Evolutionary conservation across 2,888 invertebrate genomes (phyloP).

Genomic region (Colletes collaris): DNA sequence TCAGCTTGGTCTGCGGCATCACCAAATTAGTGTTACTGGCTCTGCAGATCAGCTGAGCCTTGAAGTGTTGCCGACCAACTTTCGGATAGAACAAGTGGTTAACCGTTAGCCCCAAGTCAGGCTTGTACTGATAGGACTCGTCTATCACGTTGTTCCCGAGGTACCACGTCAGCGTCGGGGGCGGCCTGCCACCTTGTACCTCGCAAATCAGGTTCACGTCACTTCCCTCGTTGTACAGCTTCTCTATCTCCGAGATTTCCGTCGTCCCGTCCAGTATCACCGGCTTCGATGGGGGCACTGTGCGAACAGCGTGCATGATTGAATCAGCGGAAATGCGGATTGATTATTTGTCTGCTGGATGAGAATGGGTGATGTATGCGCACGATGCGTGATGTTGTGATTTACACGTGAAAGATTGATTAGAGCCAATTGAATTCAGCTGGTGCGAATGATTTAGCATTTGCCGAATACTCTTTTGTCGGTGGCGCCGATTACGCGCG

Average conservation of each 20-base stretch:
- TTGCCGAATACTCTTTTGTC: conserved; percentile 46
- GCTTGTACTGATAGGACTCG: conserved; percentile 89
- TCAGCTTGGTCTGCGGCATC: conserved; percentile 90
- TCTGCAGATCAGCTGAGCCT: conserved; percentile 93
- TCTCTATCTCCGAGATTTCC: conserved; percentile 89
- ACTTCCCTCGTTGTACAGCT: conserved; percentile 94
- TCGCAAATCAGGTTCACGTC: conserved; percentile 92
- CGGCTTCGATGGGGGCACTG: conserved; percentile 93
- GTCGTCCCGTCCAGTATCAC: conserved; percentile 90
- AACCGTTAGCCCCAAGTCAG: conserved; percentile 88
- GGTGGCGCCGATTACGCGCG: conserved; percentile 20
- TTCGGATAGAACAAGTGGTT: conserved; percentile 92
- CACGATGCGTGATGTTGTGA: conserved; percentile 29
- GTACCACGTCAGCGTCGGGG: conserved; percentile 93
- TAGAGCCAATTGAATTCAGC: conserved; percentile 53
- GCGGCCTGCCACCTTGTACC: conserved; percentile 92
- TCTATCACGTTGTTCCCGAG: conserved; percentile 93
- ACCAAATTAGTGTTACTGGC: conserved; percentile 94
- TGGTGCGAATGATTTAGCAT: conserved; percentile 48
- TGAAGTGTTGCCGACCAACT: conserved; percentile 92
- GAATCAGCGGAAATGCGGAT: conserved; percentile 55
- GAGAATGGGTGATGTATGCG: conserved; percentile 51
- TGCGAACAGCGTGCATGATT: conserved; percentile 65
- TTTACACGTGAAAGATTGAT: conserved; percentile 56
- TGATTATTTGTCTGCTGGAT: conserved; percentile 58